These are phyloP conservation scores for Meriones unguiculatus DNA, from an alignment of 2,113 vertebrate species.

Conservation along the genomic window DNA sequence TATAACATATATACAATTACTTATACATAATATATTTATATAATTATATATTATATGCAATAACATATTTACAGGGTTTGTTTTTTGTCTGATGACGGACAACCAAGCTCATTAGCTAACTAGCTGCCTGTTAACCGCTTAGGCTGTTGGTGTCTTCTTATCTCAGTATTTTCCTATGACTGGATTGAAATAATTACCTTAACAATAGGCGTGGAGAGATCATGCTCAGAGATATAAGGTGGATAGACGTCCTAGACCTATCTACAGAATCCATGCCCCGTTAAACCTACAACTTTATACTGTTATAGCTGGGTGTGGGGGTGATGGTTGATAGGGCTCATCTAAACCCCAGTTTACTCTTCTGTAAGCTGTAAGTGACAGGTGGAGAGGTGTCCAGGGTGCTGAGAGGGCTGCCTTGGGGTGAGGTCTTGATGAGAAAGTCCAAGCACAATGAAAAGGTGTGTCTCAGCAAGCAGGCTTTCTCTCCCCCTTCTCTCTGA, in stretches of 20 bases:
- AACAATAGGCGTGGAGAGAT: background rate
- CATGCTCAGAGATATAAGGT: background rate
- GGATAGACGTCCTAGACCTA: background rate
- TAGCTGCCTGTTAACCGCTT: background rate
- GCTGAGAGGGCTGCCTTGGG: background rate
- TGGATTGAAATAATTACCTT: background rate
- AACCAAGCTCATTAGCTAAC: background rate
- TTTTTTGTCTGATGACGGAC: background rate
- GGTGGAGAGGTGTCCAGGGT: background rate
- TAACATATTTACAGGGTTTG: no score
- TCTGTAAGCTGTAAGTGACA: background rate
- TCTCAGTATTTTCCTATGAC: background rate
- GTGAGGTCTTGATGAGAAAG: background rate
- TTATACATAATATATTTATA: background rate
- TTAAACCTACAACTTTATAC: background rate
- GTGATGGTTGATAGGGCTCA: background rate
- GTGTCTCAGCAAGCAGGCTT: background rate
- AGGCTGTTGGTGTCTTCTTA: background rate
- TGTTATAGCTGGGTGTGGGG: background rate
- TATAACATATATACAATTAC: background rate
- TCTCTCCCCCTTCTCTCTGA: background rate
- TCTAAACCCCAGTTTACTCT: background rate
- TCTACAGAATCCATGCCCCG: background rate
- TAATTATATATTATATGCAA: no score
- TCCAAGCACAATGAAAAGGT: accelerated